Base-by-base conservation (phyloP, 1,140 invertebrate genomes). In the Habropoda laboriosa region DNA sequence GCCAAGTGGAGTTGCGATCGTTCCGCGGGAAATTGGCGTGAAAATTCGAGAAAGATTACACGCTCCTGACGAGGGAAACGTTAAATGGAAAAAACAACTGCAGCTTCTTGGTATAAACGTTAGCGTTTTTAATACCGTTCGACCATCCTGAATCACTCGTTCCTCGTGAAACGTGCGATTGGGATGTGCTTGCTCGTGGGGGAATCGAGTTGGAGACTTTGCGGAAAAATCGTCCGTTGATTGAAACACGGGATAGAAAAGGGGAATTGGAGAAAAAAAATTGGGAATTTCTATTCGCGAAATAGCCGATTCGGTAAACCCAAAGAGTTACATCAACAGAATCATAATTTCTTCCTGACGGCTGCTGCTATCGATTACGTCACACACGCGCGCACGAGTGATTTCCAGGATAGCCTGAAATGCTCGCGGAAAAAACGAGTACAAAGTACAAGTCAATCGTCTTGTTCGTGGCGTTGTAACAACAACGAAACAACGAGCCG, bases 151-250 rank as follows among this genome's bases (percentile, higher is more conserved):
- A 53, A 70, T 61, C 49, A 55, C 3, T 53, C 67, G 24, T 53
- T 70, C 21, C 35, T 21, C 32, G n/a, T n/a, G 49, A 5, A 53
- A 40, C 24, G n/a, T n/a, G 32, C 40, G 47, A 70, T 70, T 55
- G 47, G n/a, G 8, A 38, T 40, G n/a, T 53, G 18, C 49, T 53
- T 70, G 49, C 38, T 38, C 47, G 47, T 8, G n/a, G 24, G 49
- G 24, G 55, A 70, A 70, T 70, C 32, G 35, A 30, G 49, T 66
- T 32, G 40, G 27, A 40, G 27, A 53, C 40, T 70, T 53, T 38
- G 32, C 49, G 49, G 32, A 70, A n/a, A 53, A 53, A 70, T 70
- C 49, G 67, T 7, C 18, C 24, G 35, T 40, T 53, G 67, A 70
- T 70, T 27, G 32, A 53, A 12, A 30, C 32, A 24, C 3, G 21